Percentiles rank a stretch among this genome's conserved stretches.
Evolutionary conservation across 2,113 vertebrate genomes (phyloP).

Genomic region (Toxotes chatareus): DNA sequence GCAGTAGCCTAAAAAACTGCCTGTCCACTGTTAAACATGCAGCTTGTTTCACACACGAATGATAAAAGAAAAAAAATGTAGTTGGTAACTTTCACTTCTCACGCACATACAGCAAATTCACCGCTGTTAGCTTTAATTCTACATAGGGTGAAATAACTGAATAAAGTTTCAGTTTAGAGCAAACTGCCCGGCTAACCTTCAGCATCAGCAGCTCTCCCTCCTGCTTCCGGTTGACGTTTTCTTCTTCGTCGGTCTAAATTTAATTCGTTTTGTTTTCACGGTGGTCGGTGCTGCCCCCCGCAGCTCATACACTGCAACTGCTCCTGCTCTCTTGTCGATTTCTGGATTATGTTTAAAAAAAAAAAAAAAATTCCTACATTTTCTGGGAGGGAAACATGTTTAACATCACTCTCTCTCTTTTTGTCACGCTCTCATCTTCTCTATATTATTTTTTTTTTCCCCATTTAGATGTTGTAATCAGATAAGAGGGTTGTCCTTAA

Average conservation of each 20-base stretch:
- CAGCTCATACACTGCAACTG: not conserved
- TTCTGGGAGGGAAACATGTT: not conserved
- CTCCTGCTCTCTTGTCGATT: not conserved
- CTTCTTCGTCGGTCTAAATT: conserved; percentile 47
- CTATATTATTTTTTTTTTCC: conserved; percentile 7
- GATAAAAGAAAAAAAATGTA: not conserved
- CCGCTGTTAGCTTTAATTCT: not conserved
- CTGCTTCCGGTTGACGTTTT: conserved; percentile 55
- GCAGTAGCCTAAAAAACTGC: not conserved
- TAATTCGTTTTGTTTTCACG: rapidly evolving
- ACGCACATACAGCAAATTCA: not conserved
- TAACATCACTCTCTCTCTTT: not conserved
- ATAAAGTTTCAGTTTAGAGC: not conserved
- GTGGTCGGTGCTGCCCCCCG: conserved; percentile 41
- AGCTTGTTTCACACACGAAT: not conserved
- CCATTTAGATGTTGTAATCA: conserved; percentile 57
- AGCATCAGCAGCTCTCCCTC: not conserved
- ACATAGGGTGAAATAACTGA: not conserved
- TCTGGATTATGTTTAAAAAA: not conserved
- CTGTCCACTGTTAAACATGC: not conserved
- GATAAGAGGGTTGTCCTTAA: conserved; percentile 77
- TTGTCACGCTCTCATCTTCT: not conserved
- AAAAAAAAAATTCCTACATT: not conserved
- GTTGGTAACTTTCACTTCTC: not conserved
- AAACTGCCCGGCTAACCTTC: conserved; percentile 38